These are phyloP conservation scores for Coenonympha arcania DNA, from an alignment of 2,888 invertebrate species.

Conservation along the genomic window DNA sequence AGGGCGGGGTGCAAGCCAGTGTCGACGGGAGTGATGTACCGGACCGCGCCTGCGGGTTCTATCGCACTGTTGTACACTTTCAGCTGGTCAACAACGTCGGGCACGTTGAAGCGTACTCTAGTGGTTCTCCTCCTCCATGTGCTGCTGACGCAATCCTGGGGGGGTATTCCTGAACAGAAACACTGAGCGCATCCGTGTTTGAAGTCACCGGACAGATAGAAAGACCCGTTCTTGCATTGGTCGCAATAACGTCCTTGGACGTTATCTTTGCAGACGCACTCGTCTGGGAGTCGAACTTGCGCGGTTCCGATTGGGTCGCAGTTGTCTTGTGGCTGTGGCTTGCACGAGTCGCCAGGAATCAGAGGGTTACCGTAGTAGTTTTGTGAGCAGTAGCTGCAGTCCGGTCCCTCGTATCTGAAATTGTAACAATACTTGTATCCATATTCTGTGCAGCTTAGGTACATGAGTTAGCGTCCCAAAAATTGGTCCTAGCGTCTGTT, in stretches of 20 bases:
- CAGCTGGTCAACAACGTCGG: constrained; percentile 50
- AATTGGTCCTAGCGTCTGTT: no score
- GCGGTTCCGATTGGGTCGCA: constrained; percentile 87
- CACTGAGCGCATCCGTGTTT: constrained; percentile 92
- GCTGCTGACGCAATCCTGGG: constrained; percentile 83
- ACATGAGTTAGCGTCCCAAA: no score
- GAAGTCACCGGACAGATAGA: constrained; percentile 81
- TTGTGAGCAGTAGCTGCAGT: constrained; percentile 84
- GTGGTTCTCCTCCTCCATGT: constrained; percentile 78
- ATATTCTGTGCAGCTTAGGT: no score
- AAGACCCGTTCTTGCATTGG: constrained; percentile 87
- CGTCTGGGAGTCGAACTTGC: constrained; percentile 44
- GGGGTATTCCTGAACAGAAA: constrained; percentile 95
- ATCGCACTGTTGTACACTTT: constrained; percentile 50
- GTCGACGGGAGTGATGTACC: constrained; percentile 51
- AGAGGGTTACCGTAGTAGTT: constrained; percentile 89
- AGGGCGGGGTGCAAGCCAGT: constrained; percentile 57
- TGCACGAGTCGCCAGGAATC: constrained; percentile 82
- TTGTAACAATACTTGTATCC: no score
- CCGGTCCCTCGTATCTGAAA: constrained; percentile 76
- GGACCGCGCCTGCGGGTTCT: constrained; percentile 36
- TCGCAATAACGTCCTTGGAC: constrained; percentile 89
- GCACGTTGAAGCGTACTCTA: constrained; percentile 52
- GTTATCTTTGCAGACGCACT: constrained; percentile 68
- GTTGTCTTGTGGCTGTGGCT: constrained; percentile 52